Evolutionary conservation across 2,113 vertebrate species (phyloP).

Genomic region (Ophiodon elongatus): DNA sequence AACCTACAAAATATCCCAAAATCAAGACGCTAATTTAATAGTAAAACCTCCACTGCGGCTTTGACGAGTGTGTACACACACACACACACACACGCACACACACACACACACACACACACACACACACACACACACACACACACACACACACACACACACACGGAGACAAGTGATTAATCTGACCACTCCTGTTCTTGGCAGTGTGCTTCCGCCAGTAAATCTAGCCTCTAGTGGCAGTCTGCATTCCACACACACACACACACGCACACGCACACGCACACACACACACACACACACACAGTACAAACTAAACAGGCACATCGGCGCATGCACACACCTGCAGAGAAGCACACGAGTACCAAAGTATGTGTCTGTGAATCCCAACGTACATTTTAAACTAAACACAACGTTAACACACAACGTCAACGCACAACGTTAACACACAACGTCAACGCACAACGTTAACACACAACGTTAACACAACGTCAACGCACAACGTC

Average conservation of each 20-base stretch:
- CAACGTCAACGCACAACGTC: too few species aligned
- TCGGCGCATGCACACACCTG: slow-evolving; percentile 60
- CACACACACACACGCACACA: slow-evolving; percentile 40
- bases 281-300: slow-evolving; percentile 28
- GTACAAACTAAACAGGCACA: slow-evolving; percentile 44
- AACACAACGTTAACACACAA: too few species aligned
- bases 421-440: too few species aligned
- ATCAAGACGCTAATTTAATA: not conserved
- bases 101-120: slow-evolving; percentile 18
- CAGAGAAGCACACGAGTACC: slow-evolving; percentile 35
- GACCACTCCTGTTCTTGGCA: slow-evolving; percentile 75
- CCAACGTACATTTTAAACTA: too few species aligned
- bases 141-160: slow-evolving; percentile 39
- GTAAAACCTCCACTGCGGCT: slow-evolving; percentile 11
- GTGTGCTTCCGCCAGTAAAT: slow-evolving; percentile 70
- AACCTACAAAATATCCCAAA: not conserved
- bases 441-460: too few species aligned
- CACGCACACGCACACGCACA: slow-evolving; percentile 41
- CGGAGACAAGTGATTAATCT: slow-evolving; percentile 71
- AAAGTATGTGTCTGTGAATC: slow-evolving; percentile 52
- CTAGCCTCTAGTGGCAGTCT: slow-evolving; percentile 54
- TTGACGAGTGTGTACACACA: slow-evolving; percentile 4
- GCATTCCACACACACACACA: slow-evolving; percentile 53
- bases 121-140: slow-evolving; percentile 30
- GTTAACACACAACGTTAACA: too few species aligned